These are phyloP conservation scores for Hoplostethus atlanticus DNA, from an alignment of 2,797 vertebrate genomes.

Conservation along the genomic window DNA sequence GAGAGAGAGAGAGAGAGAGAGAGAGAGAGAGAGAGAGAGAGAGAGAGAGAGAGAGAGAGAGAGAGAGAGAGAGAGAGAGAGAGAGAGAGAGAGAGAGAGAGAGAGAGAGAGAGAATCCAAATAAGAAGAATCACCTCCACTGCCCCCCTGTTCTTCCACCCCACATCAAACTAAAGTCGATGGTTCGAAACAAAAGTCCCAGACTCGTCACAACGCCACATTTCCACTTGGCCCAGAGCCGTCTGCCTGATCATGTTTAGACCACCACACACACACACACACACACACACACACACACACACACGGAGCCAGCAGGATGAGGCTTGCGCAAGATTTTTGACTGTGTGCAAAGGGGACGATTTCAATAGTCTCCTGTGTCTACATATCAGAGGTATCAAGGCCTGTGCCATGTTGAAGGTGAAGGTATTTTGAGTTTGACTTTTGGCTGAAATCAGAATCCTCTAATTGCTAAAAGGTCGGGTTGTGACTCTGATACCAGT, in stretches of 20 bases:
- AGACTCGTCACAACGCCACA: neutral
- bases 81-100: neutral
- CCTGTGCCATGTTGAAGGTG: neutral
- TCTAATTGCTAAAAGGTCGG: too few relatives aligned
- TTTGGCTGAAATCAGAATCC: too few relatives aligned
- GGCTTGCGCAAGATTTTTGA: conserved; percentile 26
- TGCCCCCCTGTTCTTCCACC: too few relatives aligned
- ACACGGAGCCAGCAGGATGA: conserved; percentile 14
- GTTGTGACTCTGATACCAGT: too few relatives aligned
- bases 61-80: conserved; percentile 18
- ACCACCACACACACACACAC: conserved; percentile 7
- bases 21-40: too few relatives aligned
- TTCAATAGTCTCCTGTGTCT: neutral
- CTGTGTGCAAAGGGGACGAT: conserved; percentile 6
- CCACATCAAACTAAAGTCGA: too few relatives aligned
- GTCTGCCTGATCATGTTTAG: conserved; percentile 1
- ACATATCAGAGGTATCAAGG: neutral
- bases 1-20: neutral
- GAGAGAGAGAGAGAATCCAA: too few relatives aligned
- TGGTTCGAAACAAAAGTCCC: neutral
- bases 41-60: neutral
- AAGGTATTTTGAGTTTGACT: neutral
- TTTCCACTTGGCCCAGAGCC: neutral
- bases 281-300: conserved; percentile 14
- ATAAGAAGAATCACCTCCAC: too few relatives aligned